These are phyloP conservation scores for Chaetura pelagica DNA, from an alignment of 2,113 vertebrate species.

Conservation along the genomic window DNA sequence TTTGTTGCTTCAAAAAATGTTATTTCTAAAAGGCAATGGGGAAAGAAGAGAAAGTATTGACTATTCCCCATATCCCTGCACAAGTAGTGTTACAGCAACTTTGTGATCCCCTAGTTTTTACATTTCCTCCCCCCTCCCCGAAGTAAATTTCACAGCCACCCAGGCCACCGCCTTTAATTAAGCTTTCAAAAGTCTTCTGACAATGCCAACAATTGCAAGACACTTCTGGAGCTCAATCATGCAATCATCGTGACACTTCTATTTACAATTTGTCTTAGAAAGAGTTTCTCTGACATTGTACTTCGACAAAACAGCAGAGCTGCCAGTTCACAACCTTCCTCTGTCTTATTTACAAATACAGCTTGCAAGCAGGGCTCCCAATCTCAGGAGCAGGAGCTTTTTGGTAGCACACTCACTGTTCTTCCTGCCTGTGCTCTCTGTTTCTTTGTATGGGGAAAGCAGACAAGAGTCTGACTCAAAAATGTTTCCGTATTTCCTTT, in stretches of 20 bases:
- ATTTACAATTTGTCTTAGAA: conserved; percentile 86
- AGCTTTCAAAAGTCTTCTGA: conserved; percentile 85
- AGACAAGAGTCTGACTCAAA: not conserved
- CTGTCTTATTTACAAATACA: conserved; percentile 83
- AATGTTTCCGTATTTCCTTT: not conserved
- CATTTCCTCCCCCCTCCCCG: not conserved
- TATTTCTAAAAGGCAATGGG: conserved; percentile 67
- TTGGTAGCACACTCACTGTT: conserved; percentile 34
- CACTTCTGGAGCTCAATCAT: conserved; percentile 81
- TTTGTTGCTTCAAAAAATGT: conserved; percentile 63
- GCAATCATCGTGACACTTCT: conserved; percentile 82
- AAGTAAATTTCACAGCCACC: conserved; percentile 78
- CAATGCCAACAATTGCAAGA: conserved; percentile 82
- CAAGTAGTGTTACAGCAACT: conserved; percentile 40
- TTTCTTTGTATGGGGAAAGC: not conserved
- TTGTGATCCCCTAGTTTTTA: conserved; percentile 60
- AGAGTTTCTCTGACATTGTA: conserved; percentile 83
- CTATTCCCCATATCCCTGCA: conserved; percentile 6
- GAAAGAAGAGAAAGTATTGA: conserved; percentile 48
- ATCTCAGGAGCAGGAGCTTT: conserved; percentile 23
- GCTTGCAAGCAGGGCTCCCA: conserved; percentile 57
- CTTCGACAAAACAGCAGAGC: conserved; percentile 80
- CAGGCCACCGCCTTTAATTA: conserved; percentile 82
- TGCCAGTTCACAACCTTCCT: conserved; percentile 78
- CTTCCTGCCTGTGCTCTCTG: not conserved